Conservation (phyloP, 53 echinoderm and acorn worm genomes). For the Paracentrotus lividus region DNA sequence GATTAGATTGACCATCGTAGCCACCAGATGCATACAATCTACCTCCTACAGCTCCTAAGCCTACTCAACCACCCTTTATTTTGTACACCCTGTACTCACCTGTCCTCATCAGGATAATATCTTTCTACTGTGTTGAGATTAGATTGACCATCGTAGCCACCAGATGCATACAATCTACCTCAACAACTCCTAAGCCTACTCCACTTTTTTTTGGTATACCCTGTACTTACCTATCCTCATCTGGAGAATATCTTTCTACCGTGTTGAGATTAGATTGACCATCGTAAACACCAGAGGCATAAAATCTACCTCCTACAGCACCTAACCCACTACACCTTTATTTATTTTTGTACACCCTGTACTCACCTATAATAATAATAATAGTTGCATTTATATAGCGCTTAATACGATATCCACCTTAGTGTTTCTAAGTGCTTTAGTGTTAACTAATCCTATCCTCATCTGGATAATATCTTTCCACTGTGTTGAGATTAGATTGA, state of each 20-base stretch:
- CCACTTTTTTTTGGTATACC: no score
- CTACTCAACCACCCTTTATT: constrained; percentile 84
- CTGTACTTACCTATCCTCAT: no score
- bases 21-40: constrained; percentile 89
- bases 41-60: constrained; percentile 80
- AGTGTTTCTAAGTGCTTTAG: no score
- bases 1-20: constrained; percentile 87
- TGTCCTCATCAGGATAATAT: constrained; percentile 90
- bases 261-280: constrained; percentile 90
- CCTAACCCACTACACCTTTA: constrained; percentile 86
- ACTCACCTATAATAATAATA: constrained; percentile 71
- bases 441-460: no score
- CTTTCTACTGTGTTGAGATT: constrained; percentile 92
- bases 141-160: constrained; percentile 87
- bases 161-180: constrained; percentile 86
- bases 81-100: constrained; percentile 55
- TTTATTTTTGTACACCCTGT: constrained; percentile 4
- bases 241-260: constrained; percentile 90
- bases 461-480: constrained; percentile 92
- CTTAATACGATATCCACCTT: no score
- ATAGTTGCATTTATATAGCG: no score
- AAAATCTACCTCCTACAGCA: constrained; percentile 82
- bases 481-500: constrained; percentile 85
- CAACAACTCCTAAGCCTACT: constrained; percentile 81
- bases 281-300: constrained; percentile 90